Evolutionary conservation across 2,888 invertebrate genomes (phyloP).

Genomic region (Drosophila prolongata): DNA sequence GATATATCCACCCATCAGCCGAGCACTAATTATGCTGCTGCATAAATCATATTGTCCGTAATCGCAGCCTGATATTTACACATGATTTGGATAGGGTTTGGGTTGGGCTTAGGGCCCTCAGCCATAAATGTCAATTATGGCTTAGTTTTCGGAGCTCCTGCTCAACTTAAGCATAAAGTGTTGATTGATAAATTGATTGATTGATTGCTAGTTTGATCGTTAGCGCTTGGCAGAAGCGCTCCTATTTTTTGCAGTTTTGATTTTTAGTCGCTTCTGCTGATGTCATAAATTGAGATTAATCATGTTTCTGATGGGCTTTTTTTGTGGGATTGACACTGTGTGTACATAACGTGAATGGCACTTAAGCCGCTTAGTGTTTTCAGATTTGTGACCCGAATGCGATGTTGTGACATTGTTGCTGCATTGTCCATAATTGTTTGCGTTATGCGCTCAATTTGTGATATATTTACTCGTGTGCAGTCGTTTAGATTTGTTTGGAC

Average conservation of each 20-base stretch:
- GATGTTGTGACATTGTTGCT: constrained; percentile 28
- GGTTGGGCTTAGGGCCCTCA: constrained; percentile 23
- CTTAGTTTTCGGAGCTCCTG: constrained; percentile 14
- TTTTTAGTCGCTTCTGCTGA: constrained; percentile 20
- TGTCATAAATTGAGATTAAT: constrained; percentile 80
- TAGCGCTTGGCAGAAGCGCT: constrained; percentile 33
- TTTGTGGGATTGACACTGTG: constrained; percentile 10
- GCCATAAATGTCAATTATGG: constrained; percentile 47
- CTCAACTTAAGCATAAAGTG: constrained; percentile 31
- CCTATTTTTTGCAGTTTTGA: constrained; percentile 11
- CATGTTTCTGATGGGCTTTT: constrained; percentile 61
- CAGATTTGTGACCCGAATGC: constrained; percentile 8
- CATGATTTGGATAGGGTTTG: constrained; percentile 13
- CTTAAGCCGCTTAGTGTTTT: constrained; percentile 72
- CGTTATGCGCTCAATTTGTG: constrained; percentile 42
- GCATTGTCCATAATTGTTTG: constrained; percentile 30
- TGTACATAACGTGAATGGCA: constrained; percentile 67
- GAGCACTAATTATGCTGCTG: constrained; percentile 53
- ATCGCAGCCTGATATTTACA: constrained; percentile 3
- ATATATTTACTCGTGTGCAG: constrained; percentile 27
- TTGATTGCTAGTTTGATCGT: constrained; percentile 62
- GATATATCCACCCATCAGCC: constrained; percentile 4
- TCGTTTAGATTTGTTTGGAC: constrained; percentile 27
- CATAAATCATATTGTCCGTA: constrained; percentile 64
- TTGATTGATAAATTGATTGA: constrained; percentile 78